Conservation (phyloP, 2,113 vertebrate species). For the Vidua macroura region DNA sequence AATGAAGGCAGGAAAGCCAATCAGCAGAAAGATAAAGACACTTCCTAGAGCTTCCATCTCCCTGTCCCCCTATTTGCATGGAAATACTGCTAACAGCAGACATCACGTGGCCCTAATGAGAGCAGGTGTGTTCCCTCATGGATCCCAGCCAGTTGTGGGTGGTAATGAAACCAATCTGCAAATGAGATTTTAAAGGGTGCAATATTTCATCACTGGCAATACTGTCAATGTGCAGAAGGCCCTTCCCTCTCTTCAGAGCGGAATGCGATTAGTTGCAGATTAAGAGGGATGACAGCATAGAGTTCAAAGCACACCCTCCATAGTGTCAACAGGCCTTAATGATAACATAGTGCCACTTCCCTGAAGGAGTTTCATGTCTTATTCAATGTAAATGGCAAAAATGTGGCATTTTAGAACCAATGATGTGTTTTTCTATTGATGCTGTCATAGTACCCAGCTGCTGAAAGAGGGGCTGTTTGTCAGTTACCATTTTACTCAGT, state of each 20-base stretch:
- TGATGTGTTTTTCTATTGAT: constrained; percentile 74
- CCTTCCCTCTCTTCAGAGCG: constrained; percentile 70
- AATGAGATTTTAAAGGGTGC: constrained; percentile 87
- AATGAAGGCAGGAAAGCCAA: constrained; percentile 55
- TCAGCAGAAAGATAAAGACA: constrained; percentile 53
- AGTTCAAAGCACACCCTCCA: constrained; percentile 63
- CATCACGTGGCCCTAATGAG: constrained; percentile 67
- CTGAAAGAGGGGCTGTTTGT: constrained; percentile 67
- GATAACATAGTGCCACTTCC: constrained; percentile 72
- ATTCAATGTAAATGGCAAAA: constrained; percentile 74
- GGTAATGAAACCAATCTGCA: constrained; percentile 83
- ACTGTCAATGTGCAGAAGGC: constrained; percentile 71
- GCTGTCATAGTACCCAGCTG: constrained; percentile 66
- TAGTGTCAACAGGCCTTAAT: constrained; percentile 75
- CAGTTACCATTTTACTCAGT: constrained; percentile 68
- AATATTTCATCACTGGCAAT: constrained; percentile 75
- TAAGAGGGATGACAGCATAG: constrained; percentile 78
- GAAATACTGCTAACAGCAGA: constrained; percentile 67
- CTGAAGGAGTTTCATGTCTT: constrained; percentile 76
- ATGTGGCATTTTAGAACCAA: constrained; percentile 72
- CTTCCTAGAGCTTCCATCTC: constrained; percentile 62
- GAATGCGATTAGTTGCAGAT: constrained; percentile 76
- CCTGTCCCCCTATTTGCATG: constrained; percentile 66
- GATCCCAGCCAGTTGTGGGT: constrained; percentile 68
- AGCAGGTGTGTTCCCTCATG: constrained; percentile 57